phyloP scores from a whole-genome alignment of 2,888 invertebrate genomes.

The Trisateles emortualis region DNA sequence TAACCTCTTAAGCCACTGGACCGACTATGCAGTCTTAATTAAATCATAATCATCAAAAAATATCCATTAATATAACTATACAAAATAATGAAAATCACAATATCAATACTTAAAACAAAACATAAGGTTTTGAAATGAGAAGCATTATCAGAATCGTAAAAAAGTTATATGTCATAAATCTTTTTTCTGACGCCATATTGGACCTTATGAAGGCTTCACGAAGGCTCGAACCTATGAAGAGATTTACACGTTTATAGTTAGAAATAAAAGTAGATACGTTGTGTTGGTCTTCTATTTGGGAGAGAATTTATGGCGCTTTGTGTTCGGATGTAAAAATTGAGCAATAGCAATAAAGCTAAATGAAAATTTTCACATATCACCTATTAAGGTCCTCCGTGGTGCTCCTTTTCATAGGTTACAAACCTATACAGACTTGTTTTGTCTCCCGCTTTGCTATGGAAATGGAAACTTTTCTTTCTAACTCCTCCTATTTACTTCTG shows the following conservation, averaged over 20 bases:
- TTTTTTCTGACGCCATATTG: slow-evolving; percentile 24
- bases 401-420: too few relatives aligned
- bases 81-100: neutral
- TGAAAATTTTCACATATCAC: too few relatives aligned
- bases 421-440: too few relatives aligned
- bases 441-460: too few relatives aligned
- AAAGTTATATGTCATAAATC: slow-evolving; percentile 62
- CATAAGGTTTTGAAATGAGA: slow-evolving; percentile 10
- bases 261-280: slow-evolving; percentile 40
- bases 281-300: slow-evolving; percentile 13
- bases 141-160: slow-evolving; percentile 64
- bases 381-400: too few relatives aligned
- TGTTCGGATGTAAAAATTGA: neutral
- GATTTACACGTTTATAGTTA: slow-evolving; percentile 39
- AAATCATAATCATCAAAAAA: too few relatives aligned
- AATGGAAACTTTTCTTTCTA: too few relatives aligned
- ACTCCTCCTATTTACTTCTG: too few relatives aligned
- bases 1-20: too few relatives aligned
- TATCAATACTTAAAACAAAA: slow-evolving; percentile 1
- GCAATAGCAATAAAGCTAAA: neutral
- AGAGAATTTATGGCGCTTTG: slow-evolving; percentile 10
- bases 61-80: too few relatives aligned
- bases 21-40: too few relatives aligned
- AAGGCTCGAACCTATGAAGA: slow-evolving; percentile 35
- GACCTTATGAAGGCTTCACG: neutral